Evolutionary conservation across 2,113 vertebrate genomes (phyloP).

Genomic region (Pituophis catenifer): DNA sequence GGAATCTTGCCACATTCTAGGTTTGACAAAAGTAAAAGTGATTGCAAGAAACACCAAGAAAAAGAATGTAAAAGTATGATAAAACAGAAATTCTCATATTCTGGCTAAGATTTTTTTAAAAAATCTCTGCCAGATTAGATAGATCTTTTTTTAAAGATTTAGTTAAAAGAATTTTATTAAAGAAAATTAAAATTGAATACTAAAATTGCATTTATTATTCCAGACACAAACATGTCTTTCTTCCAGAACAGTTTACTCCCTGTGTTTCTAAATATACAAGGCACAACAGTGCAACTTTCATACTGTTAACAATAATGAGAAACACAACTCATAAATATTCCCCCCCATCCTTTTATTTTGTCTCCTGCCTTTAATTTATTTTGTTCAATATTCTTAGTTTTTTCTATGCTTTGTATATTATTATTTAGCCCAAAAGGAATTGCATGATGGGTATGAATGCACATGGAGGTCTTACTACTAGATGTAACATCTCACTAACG

Average conservation of each 20-base stretch:
- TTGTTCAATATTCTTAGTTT: neutral
- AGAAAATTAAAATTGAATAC: neutral
- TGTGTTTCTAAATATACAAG: neutral
- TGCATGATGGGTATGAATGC: neutral
- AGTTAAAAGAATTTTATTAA: neutral
- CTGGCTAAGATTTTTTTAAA: neutral
- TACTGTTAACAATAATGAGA: neutral
- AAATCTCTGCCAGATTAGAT: neutral
- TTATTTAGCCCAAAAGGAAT: neutral
- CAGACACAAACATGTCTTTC: neutral
- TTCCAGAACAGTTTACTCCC: neutral
- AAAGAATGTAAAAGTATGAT: neutral
- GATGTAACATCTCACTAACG: neutral
- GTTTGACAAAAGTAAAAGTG: neutral
- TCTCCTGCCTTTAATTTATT: neutral
- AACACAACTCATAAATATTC: neutral
- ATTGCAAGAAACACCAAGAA: neutral
- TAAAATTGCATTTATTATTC: neutral
- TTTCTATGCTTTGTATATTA: neutral
- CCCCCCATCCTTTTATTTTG: neutral
- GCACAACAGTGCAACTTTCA: neutral
- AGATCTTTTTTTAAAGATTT: neutral
- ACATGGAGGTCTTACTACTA: neutral
- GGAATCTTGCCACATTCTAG: neutral
- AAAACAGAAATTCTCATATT: neutral